These are phyloP conservation scores for Euglossa dilemma DNA, from an alignment of 1,140 invertebrate genomes.

Conservation along the genomic window DNA sequence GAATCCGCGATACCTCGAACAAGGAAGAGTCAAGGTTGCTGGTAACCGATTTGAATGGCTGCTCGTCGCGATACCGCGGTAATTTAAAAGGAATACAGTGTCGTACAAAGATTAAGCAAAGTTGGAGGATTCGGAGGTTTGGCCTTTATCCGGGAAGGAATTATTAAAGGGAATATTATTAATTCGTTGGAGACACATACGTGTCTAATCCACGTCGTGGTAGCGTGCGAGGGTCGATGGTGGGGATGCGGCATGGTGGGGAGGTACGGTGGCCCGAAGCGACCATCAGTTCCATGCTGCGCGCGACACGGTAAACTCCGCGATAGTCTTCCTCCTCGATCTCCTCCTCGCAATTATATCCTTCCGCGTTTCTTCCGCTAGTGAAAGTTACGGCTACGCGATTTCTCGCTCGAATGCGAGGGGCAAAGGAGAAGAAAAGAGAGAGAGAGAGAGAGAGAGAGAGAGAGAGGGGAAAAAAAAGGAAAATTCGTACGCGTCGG, in stretches of 20 bases:
- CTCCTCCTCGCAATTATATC: conserved; percentile 5
- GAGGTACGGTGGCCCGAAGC: conserved; percentile 36
- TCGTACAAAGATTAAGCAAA: too few species aligned
- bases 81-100: too few species aligned
- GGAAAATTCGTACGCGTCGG: not conserved
- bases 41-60: not conserved
- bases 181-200: not conserved
- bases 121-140: too few species aligned
- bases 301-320: conserved; percentile 52
- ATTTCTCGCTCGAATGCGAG: not conserved
- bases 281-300: conserved; percentile 73
- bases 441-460: too few species aligned
- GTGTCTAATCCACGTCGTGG: conserved; percentile 7
- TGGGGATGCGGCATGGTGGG: conserved; percentile 56
- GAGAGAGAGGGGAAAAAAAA: too few species aligned
- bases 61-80: not conserved
- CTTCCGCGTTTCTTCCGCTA: not conserved
- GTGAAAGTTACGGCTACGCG: not conserved
- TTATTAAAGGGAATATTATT: not conserved
- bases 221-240: conserved; percentile 23
- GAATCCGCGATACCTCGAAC: not conserved
- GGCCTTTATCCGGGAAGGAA: rapidly evolving
- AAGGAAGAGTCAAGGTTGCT: not conserved
- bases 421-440: too few species aligned
- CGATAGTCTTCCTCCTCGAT: not conserved